Evolutionary conservation across 30 jellyfish, hydroid and myxozoan genomes (phyloP).

Genomic region (Cassiopea xamachana): DNA sequence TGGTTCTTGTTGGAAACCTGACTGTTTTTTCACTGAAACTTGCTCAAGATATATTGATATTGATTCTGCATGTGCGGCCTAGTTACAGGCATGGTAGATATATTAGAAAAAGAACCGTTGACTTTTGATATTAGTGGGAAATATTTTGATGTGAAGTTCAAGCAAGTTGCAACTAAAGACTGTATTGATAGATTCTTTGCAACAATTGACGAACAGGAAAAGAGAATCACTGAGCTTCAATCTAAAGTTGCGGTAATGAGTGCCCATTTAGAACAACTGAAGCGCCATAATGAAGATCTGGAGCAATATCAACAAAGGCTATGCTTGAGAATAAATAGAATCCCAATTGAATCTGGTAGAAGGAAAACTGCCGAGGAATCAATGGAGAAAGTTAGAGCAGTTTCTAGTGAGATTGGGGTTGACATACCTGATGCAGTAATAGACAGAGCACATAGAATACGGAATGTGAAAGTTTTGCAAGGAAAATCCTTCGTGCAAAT

Average conservation of each 20-base stretch:
- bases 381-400: conserved; percentile 28
- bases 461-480: neutral
- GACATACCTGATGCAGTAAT: conserved; percentile 48
- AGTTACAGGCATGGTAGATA: too few relatives aligned
- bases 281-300: conserved; percentile 20
- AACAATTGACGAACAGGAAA: conserved; percentile 3
- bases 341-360: conserved; percentile 23
- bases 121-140: neutral
- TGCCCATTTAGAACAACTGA: conserved; percentile 15
- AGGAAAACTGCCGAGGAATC: conserved; percentile 39
- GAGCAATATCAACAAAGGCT: conserved; percentile 49
- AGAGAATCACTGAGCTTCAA: neutral
- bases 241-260: conserved; percentile 41
- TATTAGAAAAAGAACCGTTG: neutral
- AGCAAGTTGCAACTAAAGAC: conserved; percentile 35
- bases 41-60: too few relatives aligned
- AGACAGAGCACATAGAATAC: conserved; percentile 45
- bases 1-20: too few relatives aligned
- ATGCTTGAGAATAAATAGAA: conserved; percentile 44
- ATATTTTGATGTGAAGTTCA: conserved; percentile 27
- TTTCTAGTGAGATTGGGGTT: conserved; percentile 16
- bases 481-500: conserved; percentile 12
- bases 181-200: conserved; percentile 23
- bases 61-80: too few relatives aligned
- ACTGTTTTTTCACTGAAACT: too few relatives aligned